Evolutionary conservation across 1,140 invertebrate species (phyloP).

Genomic region (Delia radicum): DNA sequence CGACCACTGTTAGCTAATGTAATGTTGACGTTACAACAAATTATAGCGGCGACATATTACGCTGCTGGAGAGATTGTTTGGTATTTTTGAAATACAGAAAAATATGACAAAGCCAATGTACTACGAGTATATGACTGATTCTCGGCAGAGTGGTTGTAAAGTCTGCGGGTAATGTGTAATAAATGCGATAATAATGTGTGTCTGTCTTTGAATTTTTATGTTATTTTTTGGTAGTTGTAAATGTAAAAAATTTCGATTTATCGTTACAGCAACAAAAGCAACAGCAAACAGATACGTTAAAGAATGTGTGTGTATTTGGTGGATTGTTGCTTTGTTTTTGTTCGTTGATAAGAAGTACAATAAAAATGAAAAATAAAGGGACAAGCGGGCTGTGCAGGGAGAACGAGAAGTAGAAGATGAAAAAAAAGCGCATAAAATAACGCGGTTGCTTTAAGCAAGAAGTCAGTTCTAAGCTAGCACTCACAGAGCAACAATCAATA

Average conservation of each 20-base stretch:
- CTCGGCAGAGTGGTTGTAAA: no score
- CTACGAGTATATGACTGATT: not conserved
- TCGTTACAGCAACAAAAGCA: not conserved
- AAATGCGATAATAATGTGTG: conserved; percentile 20
- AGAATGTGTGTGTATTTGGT: not conserved
- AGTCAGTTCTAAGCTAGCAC: conserved; percentile 15
- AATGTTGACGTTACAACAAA: not conserved
- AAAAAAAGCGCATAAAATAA: conserved; percentile 20
- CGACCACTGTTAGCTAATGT: not conserved
- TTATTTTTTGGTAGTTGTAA: not conserved
- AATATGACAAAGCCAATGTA: no score
- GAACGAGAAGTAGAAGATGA: no score
- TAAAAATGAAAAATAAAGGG: no score
- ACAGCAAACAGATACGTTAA: not conserved
- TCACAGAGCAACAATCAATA: conserved; percentile 10
- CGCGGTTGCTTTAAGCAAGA: not conserved
- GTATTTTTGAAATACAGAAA: no score
- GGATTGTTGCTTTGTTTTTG: not conserved
- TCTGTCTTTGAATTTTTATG: conserved; percentile 14
- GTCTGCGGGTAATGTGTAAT: conserved; percentile 22
- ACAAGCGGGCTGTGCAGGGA: not conserved
- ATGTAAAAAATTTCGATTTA: not conserved
- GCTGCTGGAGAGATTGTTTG: not conserved
- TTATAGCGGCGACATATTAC: not conserved
- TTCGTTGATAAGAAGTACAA: no score